These are phyloP conservation scores for Heliconius eleuchia DNA, from an alignment of 1,140 invertebrate genomes.

Conservation along the genomic window DNA sequence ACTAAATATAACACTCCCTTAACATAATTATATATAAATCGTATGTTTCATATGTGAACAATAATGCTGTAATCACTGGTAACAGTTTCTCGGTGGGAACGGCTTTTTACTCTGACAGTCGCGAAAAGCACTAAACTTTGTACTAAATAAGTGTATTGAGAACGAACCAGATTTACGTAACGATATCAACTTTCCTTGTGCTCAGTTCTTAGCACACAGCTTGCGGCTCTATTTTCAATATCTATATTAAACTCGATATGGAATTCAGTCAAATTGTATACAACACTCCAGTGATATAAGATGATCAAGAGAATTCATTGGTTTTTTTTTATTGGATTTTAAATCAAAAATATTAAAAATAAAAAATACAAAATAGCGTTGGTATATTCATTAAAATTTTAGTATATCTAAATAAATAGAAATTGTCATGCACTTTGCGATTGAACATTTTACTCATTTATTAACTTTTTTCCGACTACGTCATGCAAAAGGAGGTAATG, in stretches of 20 bases:
- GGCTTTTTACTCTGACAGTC: slow-evolving; percentile 51
- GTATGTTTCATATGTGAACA: slow-evolving; percentile 30
- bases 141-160: slow-evolving; percentile 26
- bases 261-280: slow-evolving; percentile 6
- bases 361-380: neutral
- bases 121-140: slow-evolving; percentile 49
- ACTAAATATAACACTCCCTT: slow-evolving; percentile 35
- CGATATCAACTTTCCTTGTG: slow-evolving; percentile 53
- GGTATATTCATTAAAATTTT: no score
- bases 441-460: no score
- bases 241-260: slow-evolving; percentile 33
- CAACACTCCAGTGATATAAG: neutral
- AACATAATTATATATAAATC: slow-evolving; percentile 11
- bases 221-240: slow-evolving; percentile 36
- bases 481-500: no score
- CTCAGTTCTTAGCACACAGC: slow-evolving; percentile 22
- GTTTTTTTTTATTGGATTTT: neutral
- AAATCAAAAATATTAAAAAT: neutral
- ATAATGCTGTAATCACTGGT: slow-evolving; percentile 58
- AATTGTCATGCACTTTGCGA: no score
- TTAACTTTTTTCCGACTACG: no score
- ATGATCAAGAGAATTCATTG: neutral
- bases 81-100: slow-evolving; percentile 58
- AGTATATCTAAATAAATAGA: no score
- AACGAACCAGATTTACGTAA: slow-evolving; percentile 69